Conservation (phyloP, 1,140 invertebrate species). For the Bombus haemorrhoidalis region DNA sequence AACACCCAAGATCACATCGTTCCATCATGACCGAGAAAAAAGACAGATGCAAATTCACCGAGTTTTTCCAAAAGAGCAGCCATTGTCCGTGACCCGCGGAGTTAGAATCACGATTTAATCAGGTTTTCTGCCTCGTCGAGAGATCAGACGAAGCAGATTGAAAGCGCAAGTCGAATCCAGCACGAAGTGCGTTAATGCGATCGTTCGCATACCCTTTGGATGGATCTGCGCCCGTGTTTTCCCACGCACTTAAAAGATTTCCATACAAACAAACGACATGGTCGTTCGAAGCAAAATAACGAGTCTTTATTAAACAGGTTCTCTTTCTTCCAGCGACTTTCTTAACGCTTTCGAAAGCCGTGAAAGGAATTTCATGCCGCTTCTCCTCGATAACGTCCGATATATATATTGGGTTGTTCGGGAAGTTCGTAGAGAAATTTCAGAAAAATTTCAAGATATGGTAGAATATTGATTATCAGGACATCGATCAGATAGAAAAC, state of each 20-base stretch:
- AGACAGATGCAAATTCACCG: background rate
- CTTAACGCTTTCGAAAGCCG: constrained; percentile 50
- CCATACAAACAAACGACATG: constrained; percentile 37
- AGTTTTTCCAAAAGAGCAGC: background rate
- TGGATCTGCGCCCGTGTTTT: constrained; percentile 5
- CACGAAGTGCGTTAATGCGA: background rate
- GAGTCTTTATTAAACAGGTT: constrained; percentile 52
- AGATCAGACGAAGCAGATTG: constrained; percentile 4
- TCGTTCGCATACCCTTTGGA: background rate
- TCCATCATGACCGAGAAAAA: background rate
- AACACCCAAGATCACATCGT: background rate
- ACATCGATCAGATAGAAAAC: too few species aligned
- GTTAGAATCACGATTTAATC: background rate
- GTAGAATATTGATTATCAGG: too few species aligned
- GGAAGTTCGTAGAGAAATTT: background rate
- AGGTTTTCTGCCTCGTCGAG: too few species aligned
- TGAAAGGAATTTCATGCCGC: constrained; percentile 48
- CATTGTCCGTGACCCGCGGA: background rate
- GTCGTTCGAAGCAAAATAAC: constrained; percentile 44
- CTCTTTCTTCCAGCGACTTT: constrained; percentile 43
- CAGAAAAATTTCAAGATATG: background rate
- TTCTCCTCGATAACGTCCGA: constrained; percentile 24
- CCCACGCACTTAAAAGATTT: constrained; percentile 39
- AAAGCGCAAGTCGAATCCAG: background rate
- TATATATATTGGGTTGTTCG: background rate